phyloP scores from a whole-genome alignment of 2,888 invertebrate genomes.

The Incurvaria masculella region DNA sequence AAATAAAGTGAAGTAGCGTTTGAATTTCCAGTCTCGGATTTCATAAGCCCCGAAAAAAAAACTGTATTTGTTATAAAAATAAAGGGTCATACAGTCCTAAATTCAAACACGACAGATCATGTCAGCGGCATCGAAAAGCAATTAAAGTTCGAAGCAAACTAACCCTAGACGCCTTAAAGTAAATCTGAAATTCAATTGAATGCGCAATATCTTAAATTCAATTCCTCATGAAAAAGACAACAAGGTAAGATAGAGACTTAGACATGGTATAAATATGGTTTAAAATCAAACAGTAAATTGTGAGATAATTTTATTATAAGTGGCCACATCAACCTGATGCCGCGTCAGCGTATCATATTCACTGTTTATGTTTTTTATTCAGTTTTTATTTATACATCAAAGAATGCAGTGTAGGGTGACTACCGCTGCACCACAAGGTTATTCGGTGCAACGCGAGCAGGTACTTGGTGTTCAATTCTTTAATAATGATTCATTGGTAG shows the following conservation, averaged over 20 bases:
- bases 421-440: neutral
- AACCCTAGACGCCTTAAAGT: no score
- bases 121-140: conserved; percentile 39
- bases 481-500: no score
- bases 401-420: neutral
- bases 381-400: neutral
- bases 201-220: no score
- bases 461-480: no score
- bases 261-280: no score
- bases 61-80: conserved; percentile 26
- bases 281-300: no score
- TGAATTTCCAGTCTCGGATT: conserved; percentile 53
- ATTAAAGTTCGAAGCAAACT: no score
- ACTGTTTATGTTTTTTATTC: neutral
- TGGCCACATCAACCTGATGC: neutral
- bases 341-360: neutral
- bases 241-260: no score
- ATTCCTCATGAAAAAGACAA: no score
- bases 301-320: neutral
- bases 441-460: no score
- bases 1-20: conserved; percentile 37
- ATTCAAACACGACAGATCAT: conserved; percentile 44
- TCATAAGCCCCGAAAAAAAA: conserved; percentile 32
- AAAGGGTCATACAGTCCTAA: conserved; percentile 33
- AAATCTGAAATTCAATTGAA: no score